Conservation (phyloP, 2,797 vertebrate species). For the Nothura maculosa region DNA sequence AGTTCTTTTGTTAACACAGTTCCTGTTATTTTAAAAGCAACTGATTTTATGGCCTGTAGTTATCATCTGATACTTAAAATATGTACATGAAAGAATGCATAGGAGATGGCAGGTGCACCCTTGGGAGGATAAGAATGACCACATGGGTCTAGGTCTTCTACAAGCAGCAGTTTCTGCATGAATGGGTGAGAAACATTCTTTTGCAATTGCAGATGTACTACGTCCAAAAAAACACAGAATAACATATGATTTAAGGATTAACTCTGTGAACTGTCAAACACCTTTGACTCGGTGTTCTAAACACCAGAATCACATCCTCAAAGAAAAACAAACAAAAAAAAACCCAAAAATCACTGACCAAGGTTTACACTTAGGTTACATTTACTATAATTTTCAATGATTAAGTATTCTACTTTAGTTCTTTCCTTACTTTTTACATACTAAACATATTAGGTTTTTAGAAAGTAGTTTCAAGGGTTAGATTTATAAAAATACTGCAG, state of each 20-base stretch:
- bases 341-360: not conserved
- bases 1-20: conserved; percentile 63
- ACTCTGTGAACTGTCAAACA: not conserved
- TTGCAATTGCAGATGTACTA: not conserved
- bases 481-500: not conserved
- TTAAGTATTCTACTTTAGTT: not conserved
- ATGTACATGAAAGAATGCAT: conserved; percentile 33
- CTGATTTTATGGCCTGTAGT: not conserved
- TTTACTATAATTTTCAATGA: not conserved
- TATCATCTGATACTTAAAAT: conserved; percentile 55
- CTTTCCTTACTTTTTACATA: not conserved
- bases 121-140: conserved; percentile 17
- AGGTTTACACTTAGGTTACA: not conserved
- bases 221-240: not conserved
- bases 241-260: not conserved
- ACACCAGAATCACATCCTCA: not conserved
- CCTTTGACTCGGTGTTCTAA: not conserved
- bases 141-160: not conserved
- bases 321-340: not conserved
- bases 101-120: conserved; percentile 41
- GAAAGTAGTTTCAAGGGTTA: not conserved
- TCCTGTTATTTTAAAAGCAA: conserved; percentile 67
- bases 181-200: conserved; percentile 16
- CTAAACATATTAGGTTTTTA: not conserved
- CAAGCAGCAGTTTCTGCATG: not conserved